phyloP scores from a whole-genome alignment of 2,888 invertebrate genomes.

The Dilophus febrilis region DNA sequence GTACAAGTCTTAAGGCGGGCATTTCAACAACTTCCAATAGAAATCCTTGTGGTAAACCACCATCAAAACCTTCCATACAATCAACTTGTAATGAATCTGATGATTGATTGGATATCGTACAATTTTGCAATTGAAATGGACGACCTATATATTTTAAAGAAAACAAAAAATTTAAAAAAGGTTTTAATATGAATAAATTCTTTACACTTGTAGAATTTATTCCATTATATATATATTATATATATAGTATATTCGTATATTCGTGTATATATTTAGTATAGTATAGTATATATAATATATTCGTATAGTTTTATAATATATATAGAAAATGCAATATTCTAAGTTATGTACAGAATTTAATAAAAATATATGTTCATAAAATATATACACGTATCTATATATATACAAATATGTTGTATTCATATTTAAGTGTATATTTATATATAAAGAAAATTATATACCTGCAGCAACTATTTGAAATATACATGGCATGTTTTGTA shows the following conservation, averaged over 20 bases:
- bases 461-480: constrained; percentile 76
- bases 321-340: too few species aligned
- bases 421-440: not conserved
- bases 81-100: constrained; percentile 68
- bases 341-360: too few species aligned
- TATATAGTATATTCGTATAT: too few species aligned
- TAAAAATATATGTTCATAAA: too few species aligned
- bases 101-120: constrained; percentile 77
- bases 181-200: too few species aligned
- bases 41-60: constrained; percentile 74
- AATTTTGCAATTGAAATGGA: constrained; percentile 75
- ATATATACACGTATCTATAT: not conserved
- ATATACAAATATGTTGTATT: not conserved
- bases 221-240: too few species aligned
- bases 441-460: constrained; percentile 26
- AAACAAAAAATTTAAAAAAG: not conserved
- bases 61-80: constrained; percentile 75
- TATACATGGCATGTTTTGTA: constrained; percentile 67
- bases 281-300: too few species aligned
- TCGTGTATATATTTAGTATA: too few species aligned
- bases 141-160: constrained; percentile 42
- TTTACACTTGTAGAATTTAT: too few species aligned
- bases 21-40: constrained; percentile 63
- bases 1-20: constrained; percentile 38
- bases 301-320: too few species aligned